A percentile compares a stretch with the other conserved stretches of the same genome.
These are phyloP conservation scores for Theropithecus gelada DNA, from an alignment of 2,113 vertebrate genomes.

Conservation along the genomic window DNA sequence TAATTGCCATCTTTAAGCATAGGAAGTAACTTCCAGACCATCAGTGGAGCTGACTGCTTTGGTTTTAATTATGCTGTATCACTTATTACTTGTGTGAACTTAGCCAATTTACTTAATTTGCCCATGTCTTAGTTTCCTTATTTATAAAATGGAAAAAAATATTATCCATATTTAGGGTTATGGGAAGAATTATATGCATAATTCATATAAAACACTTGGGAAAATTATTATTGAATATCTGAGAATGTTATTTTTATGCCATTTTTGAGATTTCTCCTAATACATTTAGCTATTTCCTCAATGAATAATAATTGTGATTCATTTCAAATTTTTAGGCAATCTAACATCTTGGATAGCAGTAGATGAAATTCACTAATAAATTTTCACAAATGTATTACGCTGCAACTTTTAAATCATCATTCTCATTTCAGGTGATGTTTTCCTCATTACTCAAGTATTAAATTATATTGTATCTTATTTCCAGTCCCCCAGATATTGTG, in stretches of 20 bases:
- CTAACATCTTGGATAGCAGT: conserved; percentile 56
- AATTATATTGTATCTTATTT: conserved; percentile 64
- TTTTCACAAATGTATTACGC: conserved; percentile 67
- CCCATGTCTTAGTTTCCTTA: not conserved
- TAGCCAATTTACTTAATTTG: not conserved
- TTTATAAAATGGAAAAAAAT: not conserved
- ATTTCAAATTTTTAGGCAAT: conserved; percentile 57
- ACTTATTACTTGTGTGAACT: not conserved
- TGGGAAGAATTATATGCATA: not conserved
- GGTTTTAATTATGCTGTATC: not conserved
- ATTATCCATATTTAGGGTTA: not conserved
- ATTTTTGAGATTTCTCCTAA: conserved; percentile 65
- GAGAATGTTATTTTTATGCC: not conserved
- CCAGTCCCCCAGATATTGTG: conserved; percentile 56
- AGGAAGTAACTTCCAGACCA: too few species aligned
- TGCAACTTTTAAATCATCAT: conserved; percentile 62
- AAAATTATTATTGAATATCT: not conserved
- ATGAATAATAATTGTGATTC: conserved; percentile 70
- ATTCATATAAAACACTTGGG: not conserved
- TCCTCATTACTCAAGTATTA: conserved; percentile 57
- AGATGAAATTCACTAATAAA: conserved; percentile 73
- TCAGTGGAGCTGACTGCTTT: not conserved
- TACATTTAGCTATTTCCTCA: conserved; percentile 63
- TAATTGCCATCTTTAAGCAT: too few species aligned
- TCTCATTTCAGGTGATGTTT: conserved; percentile 67